Percentiles rank a stretch among this genome's conserved stretches.
phyloP scores from a whole-genome alignment of 2,888 invertebrate genomes.

The Amblyteles armatorius region DNA sequence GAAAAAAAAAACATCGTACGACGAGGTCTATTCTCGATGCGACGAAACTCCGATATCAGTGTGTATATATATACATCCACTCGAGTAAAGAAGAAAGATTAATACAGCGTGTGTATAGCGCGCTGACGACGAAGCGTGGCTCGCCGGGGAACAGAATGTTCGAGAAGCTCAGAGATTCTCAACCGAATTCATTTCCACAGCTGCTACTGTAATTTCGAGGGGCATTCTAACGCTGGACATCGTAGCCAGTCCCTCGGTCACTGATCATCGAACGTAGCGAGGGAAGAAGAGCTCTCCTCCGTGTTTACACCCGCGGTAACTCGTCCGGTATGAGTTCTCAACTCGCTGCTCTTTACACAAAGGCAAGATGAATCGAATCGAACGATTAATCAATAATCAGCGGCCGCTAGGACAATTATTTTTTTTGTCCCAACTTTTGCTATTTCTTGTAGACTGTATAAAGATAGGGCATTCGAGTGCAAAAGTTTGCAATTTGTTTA shows the following conservation, averaged over 20 bases:
- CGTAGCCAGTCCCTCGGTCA: neutral
- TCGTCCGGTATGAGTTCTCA: conserved; percentile 6
- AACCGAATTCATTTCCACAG: neutral
- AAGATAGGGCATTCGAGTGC: neutral
- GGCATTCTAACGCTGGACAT: neutral
- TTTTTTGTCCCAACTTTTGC: neutral
- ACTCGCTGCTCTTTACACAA: neutral
- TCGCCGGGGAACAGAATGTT: conserved; percentile 18
- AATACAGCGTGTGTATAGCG: conserved; percentile 1
- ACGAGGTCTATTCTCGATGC: neutral
- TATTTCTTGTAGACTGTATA: neutral
- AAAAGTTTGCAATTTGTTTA: neutral
- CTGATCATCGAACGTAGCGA: neutral
- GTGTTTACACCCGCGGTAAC: conserved; percentile 3
- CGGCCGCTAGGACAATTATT: neutral
- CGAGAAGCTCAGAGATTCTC: conserved; percentile 59
- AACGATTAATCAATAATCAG: neutral
- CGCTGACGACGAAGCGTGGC: neutral
- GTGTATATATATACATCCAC: neutral
- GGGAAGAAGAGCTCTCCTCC: conserved; percentile 10
- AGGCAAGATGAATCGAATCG: neutral
- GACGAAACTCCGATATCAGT: neutral
- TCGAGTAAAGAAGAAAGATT: conserved; percentile 10
- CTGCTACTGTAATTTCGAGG: neutral
- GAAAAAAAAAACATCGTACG: neutral